Evolutionary conservation across 2,797 vertebrate genomes (phyloP), one percentile per base, ranked within the genome.

Genomic region (Lacerta viridis): DNA sequence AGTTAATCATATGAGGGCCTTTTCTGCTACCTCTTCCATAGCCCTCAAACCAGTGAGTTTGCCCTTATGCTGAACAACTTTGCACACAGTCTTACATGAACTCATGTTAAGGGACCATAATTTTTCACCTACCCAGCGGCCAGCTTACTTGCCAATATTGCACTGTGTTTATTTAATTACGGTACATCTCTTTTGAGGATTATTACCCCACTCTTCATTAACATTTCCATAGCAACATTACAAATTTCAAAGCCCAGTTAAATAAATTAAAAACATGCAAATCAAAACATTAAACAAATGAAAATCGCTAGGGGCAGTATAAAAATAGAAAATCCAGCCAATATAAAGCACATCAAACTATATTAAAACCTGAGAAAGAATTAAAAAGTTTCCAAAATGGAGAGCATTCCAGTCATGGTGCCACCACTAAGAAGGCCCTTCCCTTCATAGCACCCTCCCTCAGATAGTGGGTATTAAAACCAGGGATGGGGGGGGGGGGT

Each of bases 241-340:
- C n/a, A 80, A 80, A 33, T 55, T 80, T 59, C n/a, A 59, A 80
- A 80, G 20, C 50, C 55, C 17, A 23, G 20, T 80, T 79, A 55
- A 55, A 64, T 64, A 64, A 64, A n/a, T 59, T 80, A 23, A 33
- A 79, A 80, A 80, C 18, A 20, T 33, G 13, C 50, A 80, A 59
- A 59, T n/a, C 43, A 20, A 80, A 80, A 55, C 77, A 78, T 78
- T 61, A 64, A 77, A 43, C n/a, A 17, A 33, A n/a, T 15, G 64
- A 66, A 77, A 77, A 41, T 41, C 27, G 43, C 29, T 61, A 43
- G 27, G n/a, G 76, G 3, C 2, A 39, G 55, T 9, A 6, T 41
- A 59, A 39, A 84, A 84, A 76, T 7, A 75, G 27, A 46, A 84
- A 85, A 85, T 27, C 29, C 15, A 43, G 74, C 27, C 74, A 76